Conservation (phyloP, 2,113 vertebrate species). For the Gopherus evgoodei region DNA sequence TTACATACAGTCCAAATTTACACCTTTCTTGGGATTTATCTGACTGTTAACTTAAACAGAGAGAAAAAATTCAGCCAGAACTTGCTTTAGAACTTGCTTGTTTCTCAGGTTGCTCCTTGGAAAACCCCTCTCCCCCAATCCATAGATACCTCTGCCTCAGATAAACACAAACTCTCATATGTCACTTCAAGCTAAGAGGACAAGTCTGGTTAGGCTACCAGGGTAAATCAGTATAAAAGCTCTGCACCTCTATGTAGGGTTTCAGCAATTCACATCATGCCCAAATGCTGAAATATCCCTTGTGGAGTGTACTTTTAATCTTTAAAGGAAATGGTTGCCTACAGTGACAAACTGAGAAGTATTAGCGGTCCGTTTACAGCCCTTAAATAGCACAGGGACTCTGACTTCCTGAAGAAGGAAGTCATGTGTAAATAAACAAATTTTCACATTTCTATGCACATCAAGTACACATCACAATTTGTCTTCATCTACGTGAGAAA, state of each 20-base stretch:
- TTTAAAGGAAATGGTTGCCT: conserved; percentile 61
- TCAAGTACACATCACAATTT: not conserved
- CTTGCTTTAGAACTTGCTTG: not conserved
- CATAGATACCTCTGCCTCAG: not conserved
- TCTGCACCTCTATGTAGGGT: not conserved
- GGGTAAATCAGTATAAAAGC: not conserved
- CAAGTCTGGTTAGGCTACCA: conserved; percentile 16
- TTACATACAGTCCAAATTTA: not conserved
- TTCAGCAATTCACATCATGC: not conserved
- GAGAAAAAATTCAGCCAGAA: not conserved
- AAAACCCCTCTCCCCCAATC: not conserved
- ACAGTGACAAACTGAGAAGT: conserved; percentile 20
- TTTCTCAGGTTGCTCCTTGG: not conserved
- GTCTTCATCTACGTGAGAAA: conserved; percentile 4
- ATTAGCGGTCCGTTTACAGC: conserved; percentile 53
- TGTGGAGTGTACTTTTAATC: not conserved
- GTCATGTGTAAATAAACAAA: conserved; percentile 56
- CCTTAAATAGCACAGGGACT: conserved; percentile 48
- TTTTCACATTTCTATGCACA: conserved; percentile 56
- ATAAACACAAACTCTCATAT: not conserved
- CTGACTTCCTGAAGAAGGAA: conserved; percentile 60
- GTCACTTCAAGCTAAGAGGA: not conserved
- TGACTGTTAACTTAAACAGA: not conserved
- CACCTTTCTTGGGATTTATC: not conserved
- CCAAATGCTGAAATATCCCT: not conserved